Base-by-base conservation (phyloP, 64 coral and sea anemone genomes). In the Pocillopora verrucosa region DNA sequence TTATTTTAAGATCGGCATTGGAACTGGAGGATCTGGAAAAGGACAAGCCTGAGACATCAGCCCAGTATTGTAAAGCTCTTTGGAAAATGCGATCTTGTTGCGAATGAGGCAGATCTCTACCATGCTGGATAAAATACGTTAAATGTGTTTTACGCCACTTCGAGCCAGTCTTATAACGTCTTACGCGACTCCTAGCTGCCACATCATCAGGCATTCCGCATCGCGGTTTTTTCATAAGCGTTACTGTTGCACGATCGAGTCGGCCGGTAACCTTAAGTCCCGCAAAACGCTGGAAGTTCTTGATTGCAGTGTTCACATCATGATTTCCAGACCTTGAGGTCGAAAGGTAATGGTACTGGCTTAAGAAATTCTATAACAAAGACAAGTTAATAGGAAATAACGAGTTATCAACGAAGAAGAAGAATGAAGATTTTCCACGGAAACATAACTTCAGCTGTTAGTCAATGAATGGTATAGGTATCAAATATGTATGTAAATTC, bases 171-270 rank as follows among this genome's bases (percentile, higher is more conserved):
- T 58, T 68, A n/a, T 35, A 88, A 15, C 76, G 36, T 30, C 80
- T 74, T 6, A 81, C 65, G 19, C 88, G 76, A 20, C 37, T 19
- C 6, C 73, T 72, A 0, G 35, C 69, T 17, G 90, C 95, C n/a
- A 82, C 95, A 19, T 88, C 92, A 68, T 98, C 95, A 51, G 88
- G 80, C 30, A 87, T 77, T 35, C 95, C 95, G 73, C 95, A 98
- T 56, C 95, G 84, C 25, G 95, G 95, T 74, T 83, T 98, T 64
- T 88, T 93, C 95, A 98, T 98, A 73, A 78, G 78, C 22, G 15
- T 56, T 51, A 93, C 41, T 25, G 94, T 96, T 7, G 87, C 76
- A 22, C 25, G 67, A 63, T 96, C 94, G 12, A 96, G 73, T 81
- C 89, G 45, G 5, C 94, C 94, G 22, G 95, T 91, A 12, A 87